These are phyloP conservation scores for Acheta domesticus DNA, from an alignment of 2,888 invertebrate species.

Conservation along the genomic window DNA sequence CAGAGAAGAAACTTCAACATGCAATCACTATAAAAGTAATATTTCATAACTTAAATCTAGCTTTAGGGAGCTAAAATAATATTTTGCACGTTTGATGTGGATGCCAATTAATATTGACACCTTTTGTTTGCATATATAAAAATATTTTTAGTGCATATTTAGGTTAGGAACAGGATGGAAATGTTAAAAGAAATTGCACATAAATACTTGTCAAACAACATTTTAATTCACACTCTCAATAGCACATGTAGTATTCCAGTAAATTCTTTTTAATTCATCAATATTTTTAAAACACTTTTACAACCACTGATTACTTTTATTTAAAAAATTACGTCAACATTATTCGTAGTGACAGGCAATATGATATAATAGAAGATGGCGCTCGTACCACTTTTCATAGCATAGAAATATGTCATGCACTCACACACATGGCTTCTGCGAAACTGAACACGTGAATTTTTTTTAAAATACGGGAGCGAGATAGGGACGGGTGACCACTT, in stretches of 20 bases:
- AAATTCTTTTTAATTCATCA: constrained; percentile 30
- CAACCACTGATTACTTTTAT: constrained; percentile 29
- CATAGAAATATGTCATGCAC: not conserved
- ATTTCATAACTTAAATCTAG: too few species aligned
- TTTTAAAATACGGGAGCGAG: not conserved
- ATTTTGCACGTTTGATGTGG: too few species aligned
- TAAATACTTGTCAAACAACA: not conserved
- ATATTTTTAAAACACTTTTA: constrained; percentile 33
- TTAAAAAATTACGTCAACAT: constrained; percentile 23
- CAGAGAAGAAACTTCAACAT: too few species aligned
- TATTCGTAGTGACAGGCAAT: constrained; percentile 19
- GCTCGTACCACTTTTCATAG: not conserved
- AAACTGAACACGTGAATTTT: not conserved
- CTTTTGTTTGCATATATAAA: too few species aligned
- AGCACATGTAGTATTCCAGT: constrained; percentile 22
- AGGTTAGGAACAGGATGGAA: not conserved
- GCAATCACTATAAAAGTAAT: too few species aligned
- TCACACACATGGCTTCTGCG: not conserved
- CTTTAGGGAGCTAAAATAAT: too few species aligned
- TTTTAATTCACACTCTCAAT: not conserved
- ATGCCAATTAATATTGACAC: too few species aligned
- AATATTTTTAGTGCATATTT: not conserved
- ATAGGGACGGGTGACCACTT: not conserved
- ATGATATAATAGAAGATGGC: constrained; percentile 2
- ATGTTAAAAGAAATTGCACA: not conserved